A percentile compares a stretch with the other conserved stretches of the same genome.
Evolutionary conservation across 1,140 invertebrate genomes (phyloP).

Genomic region (Cotesia vestalis): DNA sequence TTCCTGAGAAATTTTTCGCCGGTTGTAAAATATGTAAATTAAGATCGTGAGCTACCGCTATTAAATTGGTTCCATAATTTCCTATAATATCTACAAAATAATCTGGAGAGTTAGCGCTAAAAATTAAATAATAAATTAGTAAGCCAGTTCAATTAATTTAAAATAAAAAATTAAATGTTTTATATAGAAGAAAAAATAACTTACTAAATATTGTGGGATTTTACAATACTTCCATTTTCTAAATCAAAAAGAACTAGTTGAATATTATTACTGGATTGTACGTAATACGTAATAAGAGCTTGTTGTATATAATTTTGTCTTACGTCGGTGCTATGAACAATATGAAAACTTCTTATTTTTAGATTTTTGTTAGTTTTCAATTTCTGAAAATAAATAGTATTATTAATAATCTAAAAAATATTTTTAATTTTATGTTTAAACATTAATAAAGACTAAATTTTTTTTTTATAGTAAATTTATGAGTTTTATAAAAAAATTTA

Average conservation of each 20-base stretch:
- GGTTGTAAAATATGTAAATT: constrained; percentile 56
- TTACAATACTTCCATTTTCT: constrained; percentile 46
- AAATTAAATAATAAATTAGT: constrained; percentile 30
- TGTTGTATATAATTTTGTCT: constrained; percentile 44
- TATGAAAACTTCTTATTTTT: constrained; percentile 60
- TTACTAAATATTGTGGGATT: constrained; percentile 43
- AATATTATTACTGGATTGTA: constrained; percentile 44
- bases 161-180: background rate
- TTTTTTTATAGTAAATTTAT: too few relatives aligned
- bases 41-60: constrained; percentile 52
- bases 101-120: constrained; percentile 43
- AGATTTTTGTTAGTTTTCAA: constrained; percentile 43
- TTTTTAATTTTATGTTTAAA: too few relatives aligned
- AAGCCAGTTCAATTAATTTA: background rate
- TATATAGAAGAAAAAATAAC: background rate
- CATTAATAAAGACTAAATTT: too few relatives aligned
- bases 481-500: too few relatives aligned
- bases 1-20: constrained; percentile 48
- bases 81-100: constrained; percentile 60
- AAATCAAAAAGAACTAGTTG: constrained; percentile 54
- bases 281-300: constrained; percentile 50
- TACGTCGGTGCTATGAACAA: constrained; percentile 48
- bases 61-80: constrained; percentile 58
- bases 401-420: constrained; percentile 17
- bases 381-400: constrained; percentile 48